Evolutionary conservation across 2,113 vertebrate genomes (phyloP).

Genomic region (Caranx melampygus): DNA sequence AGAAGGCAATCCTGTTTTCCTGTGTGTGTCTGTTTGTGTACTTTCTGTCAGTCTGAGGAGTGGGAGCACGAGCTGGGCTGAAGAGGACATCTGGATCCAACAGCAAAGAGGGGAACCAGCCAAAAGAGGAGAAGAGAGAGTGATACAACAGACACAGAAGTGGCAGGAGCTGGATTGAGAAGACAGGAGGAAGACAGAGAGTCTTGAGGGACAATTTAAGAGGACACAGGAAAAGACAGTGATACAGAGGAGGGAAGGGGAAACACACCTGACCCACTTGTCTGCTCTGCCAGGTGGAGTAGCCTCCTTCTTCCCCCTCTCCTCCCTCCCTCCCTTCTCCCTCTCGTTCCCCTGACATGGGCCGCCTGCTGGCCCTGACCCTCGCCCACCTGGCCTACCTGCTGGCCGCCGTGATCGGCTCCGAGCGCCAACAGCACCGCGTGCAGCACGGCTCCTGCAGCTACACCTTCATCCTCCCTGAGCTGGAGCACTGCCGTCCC

Average conservation of each 20-base stretch:
- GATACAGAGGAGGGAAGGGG: slow-evolving; percentile 9
- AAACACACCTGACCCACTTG: slow-evolving; percentile 17
- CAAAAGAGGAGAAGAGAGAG: slow-evolving; percentile 51
- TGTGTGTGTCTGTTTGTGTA: slow-evolving; percentile 42
- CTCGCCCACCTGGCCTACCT: slow-evolving; percentile 76
- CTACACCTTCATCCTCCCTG: slow-evolving; percentile 88
- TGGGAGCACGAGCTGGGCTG: slow-evolving; percentile 39
- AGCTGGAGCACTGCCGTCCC: slow-evolving; percentile 80
- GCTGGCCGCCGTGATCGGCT: slow-evolving; percentile 46
- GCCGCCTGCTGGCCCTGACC: slow-evolving; percentile 66
- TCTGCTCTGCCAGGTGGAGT: slow-evolving; percentile 46
- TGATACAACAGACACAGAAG: slow-evolving; percentile 45
- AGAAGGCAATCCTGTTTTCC: slow-evolving; percentile 71
- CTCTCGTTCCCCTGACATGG: slow-evolving; percentile 68
- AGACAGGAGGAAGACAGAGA: slow-evolving; percentile 31
- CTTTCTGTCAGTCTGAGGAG: slow-evolving; percentile 51
- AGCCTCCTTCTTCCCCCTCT: slow-evolving; percentile 6
- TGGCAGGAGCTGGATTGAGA: slow-evolving; percentile 48
- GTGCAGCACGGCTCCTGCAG: slow-evolving; percentile 86
- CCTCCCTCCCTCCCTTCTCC: slow-evolving; percentile 4
- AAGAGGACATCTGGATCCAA: slow-evolving; percentile 57
- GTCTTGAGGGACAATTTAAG: slow-evolving; percentile 25
- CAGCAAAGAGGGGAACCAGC: slow-evolving; percentile 45
- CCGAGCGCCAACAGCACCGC: slow-evolving; percentile 80
- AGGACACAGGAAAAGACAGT: slow-evolving; percentile 7